These are phyloP conservation scores for Prosopocoilus inquinatus DNA, from an alignment of 2,888 invertebrate species.

Conservation along the genomic window DNA sequence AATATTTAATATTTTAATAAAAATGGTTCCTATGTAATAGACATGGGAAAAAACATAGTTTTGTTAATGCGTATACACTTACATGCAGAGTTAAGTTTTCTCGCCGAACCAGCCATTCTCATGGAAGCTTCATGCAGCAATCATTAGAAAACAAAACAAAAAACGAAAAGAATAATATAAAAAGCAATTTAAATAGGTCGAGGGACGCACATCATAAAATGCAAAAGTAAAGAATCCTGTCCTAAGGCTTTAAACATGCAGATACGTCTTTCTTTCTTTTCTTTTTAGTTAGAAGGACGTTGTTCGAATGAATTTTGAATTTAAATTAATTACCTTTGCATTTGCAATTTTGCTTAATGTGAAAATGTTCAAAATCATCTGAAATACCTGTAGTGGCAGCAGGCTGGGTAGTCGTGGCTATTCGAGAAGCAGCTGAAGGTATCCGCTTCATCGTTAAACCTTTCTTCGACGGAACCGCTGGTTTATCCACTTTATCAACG, in stretches of 20 bases:
- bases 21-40: too few species aligned
- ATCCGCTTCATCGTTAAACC: conserved; percentile 49
- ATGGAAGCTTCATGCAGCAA: conserved; percentile 38
- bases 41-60: too few species aligned
- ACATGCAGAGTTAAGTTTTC: conserved; percentile 39
- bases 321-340: too few species aligned
- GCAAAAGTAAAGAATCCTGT: conserved; percentile 9
- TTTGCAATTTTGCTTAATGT: too few species aligned
- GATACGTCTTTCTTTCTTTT: too few species aligned
- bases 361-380: too few species aligned
- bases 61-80: conserved; percentile 27
- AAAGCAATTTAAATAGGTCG: conserved; percentile 9
- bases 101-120: conserved; percentile 42
- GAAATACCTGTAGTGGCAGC: neutral
- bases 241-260: neutral
- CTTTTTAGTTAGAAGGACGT: neutral
- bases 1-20: too few species aligned
- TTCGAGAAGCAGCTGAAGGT: conserved; percentile 41
- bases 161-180: conserved; percentile 20
- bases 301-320: too few species aligned
- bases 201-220: conserved; percentile 8
- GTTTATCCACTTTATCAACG: conserved; percentile 50
- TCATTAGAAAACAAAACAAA: conserved; percentile 25
- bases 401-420: conserved; percentile 9
- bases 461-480: conserved; percentile 50